Evolutionary conservation across 37 sponge, comb jelly and placozoan species (phyloP).

Genomic region (Cliona cf. orientalis): DNA sequence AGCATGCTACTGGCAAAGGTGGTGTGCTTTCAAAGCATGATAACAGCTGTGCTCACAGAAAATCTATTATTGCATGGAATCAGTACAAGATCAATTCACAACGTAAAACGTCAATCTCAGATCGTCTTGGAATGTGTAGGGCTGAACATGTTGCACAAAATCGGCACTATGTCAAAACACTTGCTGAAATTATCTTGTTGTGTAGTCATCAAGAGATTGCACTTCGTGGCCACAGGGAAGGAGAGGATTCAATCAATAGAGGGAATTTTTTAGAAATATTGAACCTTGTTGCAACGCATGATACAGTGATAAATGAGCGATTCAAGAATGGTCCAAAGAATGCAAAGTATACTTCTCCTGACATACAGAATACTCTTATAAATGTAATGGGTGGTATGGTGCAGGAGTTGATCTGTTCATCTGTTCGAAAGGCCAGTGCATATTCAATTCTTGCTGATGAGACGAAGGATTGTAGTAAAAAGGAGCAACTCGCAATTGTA

Average conservation of each 20-base stretch:
- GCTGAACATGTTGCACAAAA: conserved; percentile 53
- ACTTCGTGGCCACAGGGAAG: conserved; percentile 69
- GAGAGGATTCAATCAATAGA: conserved; percentile 58
- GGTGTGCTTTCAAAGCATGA: conserved; percentile 52
- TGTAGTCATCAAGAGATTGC: conserved; percentile 75
- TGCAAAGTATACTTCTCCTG: conserved; percentile 79
- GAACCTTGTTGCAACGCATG: conserved; percentile 41
- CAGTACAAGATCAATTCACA: conserved; percentile 25
- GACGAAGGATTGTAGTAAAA: conserved; percentile 66
- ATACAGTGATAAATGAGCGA: conserved; percentile 36
- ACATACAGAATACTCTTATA: conserved; percentile 70
- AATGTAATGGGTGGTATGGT: conserved; percentile 67
- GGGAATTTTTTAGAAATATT: conserved; percentile 72
- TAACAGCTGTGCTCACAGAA: conserved; percentile 32
- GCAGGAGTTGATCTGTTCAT: conserved; percentile 21
- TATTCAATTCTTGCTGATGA: conserved; percentile 70
- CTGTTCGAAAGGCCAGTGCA: conserved; percentile 53
- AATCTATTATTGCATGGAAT: conserved; percentile 46
- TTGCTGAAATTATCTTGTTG: conserved; percentile 64
- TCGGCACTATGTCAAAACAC: conserved; percentile 63
- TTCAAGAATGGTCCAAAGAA: conserved; percentile 56
- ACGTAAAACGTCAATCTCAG: conserved; percentile 33
- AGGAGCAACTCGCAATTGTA: conserved; percentile 70
- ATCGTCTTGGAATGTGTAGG: conserved; percentile 36
- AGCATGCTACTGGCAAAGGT: conserved; percentile 64